These are phyloP conservation scores for Drosophila mulleri DNA, from an alignment of 2,888 invertebrate genomes.

Conservation along the genomic window DNA sequence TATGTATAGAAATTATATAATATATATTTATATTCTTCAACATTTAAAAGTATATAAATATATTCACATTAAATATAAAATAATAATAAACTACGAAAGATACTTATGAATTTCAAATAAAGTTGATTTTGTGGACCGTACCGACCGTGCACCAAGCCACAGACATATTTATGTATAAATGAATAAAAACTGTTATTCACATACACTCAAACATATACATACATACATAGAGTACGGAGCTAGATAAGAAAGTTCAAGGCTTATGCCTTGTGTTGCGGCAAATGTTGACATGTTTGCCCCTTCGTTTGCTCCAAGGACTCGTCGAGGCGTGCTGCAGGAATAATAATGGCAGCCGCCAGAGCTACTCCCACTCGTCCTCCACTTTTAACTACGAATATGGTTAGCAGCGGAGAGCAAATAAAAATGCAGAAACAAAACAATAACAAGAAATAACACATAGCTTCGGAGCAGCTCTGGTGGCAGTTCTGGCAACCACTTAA, in stretches of 20 bases:
- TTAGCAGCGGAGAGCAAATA: constrained; percentile 34
- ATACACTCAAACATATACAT: constrained; percentile 11
- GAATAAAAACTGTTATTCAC: constrained; percentile 12
- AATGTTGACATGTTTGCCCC: constrained; percentile 64
- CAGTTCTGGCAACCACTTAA: constrained; percentile 60
- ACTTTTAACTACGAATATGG: constrained; percentile 25
- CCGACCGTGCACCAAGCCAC: constrained; percentile 15
- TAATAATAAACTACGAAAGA: constrained; percentile 17
- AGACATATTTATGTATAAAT: constrained; percentile 7
- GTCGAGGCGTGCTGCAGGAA: constrained; percentile 57
- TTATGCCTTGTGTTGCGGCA: constrained; percentile 56
- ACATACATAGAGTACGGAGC: constrained; percentile 10
- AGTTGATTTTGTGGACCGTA: constrained; percentile 49
- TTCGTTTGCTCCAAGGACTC: constrained; percentile 52
- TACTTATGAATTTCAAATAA: constrained; percentile 61
- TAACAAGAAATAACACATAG: constrained; percentile 38
- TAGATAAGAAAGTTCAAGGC: constrained; percentile 65
- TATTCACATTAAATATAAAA: not conserved
- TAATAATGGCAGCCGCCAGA: constrained; percentile 58
- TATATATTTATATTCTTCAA: too few species aligned
- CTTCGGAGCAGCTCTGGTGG: constrained; percentile 6
- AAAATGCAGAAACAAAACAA: constrained; percentile 53
- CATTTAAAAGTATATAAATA: constrained; percentile 14
- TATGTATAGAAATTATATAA: too few species aligned
- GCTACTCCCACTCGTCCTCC: constrained; percentile 21